Evolutionary conservation across 2,888 invertebrate genomes (phyloP), one percentile per base, ranked within the genome.

Genomic region (Yponomeuta malinellus): DNA sequence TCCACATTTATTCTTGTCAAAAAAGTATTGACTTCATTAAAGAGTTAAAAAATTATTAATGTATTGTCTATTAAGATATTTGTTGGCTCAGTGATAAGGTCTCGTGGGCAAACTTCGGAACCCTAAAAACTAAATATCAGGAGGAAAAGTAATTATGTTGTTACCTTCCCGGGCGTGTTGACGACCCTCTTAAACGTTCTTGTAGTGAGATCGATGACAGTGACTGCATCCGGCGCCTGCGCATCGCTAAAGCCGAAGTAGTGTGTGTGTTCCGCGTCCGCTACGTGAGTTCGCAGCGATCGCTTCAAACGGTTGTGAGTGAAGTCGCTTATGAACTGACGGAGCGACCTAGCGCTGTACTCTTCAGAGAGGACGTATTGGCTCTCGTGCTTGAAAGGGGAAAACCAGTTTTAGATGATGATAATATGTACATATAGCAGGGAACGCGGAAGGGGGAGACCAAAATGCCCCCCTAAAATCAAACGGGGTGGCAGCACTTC

Each of bases 141-240:
- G 2, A 6, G 43, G 43, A 43, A 43, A 43, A 43, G 6, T 8
- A 15, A 15, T 59, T 15, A 2, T 23, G 70, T 71, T 78, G 85
- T 85, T 79, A 96, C 96, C 92, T 93, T 93, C 63, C 93, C 92
- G 10, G 93, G 87, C 76, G 94, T 92, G 78, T 94, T 92, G 69
- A 95, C 93, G 68, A 94, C 89, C 68, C 89, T 82, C 70, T 94
- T 88, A 85, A 96, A 96, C 70, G 93, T 95, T 29, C 89, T 86
- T 0, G 95, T 93, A 48, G 94, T 94, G 70, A 96, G 90, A 79
- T 97, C 96, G 12, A 88, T 81, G 12, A 96, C 87, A 76, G 94
- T 93, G 9, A 95, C 79, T 70, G 79, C 81, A 72, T 78, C 82
- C 59, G 76, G 80, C 72, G 74, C 78, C 72, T 77, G 73, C 8